These are phyloP conservation scores for Rotaria macrura DNA, from an alignment of 2,888 invertebrate genomes.

Conservation along the genomic window DNA sequence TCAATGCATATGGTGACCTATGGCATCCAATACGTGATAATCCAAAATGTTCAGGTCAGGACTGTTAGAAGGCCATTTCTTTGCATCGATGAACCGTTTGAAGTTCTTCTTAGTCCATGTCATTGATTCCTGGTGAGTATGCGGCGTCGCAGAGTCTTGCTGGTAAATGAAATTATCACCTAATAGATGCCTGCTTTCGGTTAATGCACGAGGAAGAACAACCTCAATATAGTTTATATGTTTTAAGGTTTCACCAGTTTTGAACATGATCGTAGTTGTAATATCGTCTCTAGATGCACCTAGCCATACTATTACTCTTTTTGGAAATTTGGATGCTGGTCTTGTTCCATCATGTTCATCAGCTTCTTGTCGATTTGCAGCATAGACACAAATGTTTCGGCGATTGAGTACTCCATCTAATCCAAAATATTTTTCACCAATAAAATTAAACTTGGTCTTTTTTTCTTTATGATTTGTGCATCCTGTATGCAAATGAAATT, in stretches of 20 bases:
- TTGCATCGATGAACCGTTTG: background rate
- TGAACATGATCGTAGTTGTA: background rate
- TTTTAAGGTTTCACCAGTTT: background rate
- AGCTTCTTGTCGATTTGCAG: too few species aligned
- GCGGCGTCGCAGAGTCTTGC: slow-evolving; percentile 18
- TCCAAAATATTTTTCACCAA: background rate
- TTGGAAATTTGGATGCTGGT: background rate
- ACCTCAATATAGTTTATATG: background rate
- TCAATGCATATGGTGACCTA: background rate
- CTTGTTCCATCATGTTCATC: too few species aligned
- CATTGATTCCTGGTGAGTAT: background rate
- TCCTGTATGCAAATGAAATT: background rate
- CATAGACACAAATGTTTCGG: too few species aligned
- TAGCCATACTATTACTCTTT: background rate
- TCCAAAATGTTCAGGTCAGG: slow-evolving; percentile 17
- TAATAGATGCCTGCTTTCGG: background rate
- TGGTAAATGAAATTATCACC: slow-evolving; percentile 21
- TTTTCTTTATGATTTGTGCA: background rate
- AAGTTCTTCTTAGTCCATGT: slow-evolving; percentile 17
- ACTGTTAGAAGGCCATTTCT: background rate
- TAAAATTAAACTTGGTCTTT: too few species aligned
- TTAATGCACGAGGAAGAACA: slow-evolving; percentile 2
- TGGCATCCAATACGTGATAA: slow-evolving; percentile 14
- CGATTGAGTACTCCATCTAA: background rate
- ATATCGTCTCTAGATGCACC: background rate